Evolutionary conservation across 2,888 invertebrate genomes (phyloP), one percentile per base, ranked within the genome.

Genomic region (Caenorhabditis panamensis): DNA sequence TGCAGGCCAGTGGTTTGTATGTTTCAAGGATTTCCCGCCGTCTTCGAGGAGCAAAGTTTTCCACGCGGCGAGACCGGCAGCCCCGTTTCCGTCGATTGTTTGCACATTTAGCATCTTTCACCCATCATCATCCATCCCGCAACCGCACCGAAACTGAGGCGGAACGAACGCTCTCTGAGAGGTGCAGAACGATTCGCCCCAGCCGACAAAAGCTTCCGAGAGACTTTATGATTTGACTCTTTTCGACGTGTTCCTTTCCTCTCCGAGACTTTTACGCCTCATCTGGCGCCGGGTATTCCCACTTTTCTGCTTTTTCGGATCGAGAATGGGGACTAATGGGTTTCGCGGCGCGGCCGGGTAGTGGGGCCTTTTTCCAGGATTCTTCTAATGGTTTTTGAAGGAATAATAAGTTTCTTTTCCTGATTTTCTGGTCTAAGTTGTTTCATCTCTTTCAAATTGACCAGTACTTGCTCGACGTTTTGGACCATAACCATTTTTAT

Each of bases 41-140:
- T 8, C 20, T 41, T 5, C 62, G 62, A 49, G 59, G 59, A 47
- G 63, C 71, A 63, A 54, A 41, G 56, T 72, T 72, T 41, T 72
- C 63, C 72, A 72, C 63, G 72, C 71, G 36, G 62, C 51, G 2
- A 69, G 69, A 71, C 63, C 72, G 72, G 64, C 72, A 41, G 58
- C 47, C 72, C 56, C 71, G 37, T 31, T 75, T 67, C 49, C 75
- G 75, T 51, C 73, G 58, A 66, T 59, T 75, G 61, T 75, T 75
- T 75, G 75, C 75, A 75, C 75, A 75, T 75, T 75, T 66, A 58
- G 75, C 75, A 75, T 75, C 75, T 75, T 75, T 75, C 75, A 75
- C 59, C 75, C 75, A 75, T 66, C 75, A 75, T 66, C 72, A 72
- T 54, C 56, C 31, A 6, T 41, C 6, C 28, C 31, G 49, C 26